Base-by-base conservation (phyloP, 1,140 invertebrate genomes). In the Calliphora vicina region DNA sequence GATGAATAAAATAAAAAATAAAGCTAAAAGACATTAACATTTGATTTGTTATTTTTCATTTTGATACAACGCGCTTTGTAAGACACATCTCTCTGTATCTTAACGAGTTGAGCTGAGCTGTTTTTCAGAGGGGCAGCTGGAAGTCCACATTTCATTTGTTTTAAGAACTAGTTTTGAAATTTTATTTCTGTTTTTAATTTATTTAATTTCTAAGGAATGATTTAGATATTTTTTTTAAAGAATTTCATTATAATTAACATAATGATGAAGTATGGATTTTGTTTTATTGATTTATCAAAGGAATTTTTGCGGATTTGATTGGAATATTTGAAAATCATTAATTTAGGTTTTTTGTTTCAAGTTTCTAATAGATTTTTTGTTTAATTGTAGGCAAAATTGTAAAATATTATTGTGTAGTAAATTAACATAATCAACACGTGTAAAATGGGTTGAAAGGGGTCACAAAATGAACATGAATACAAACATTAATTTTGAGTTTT, bases 1-100 rank as follows among this genome's bases (percentile, higher is more conserved):
- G 86, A 84, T 85, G 84, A 86, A 87, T 88, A 87, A 86, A 88
- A 89, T 88, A 17, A 57, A 57, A 57, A 57, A n/a, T n/a, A 57
- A 57, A 57, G 6, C 6, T n/a, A n/a, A 88, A 87, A 86, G 85
- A 88, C 88, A 88, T 88, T 26, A 88, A 87, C 86, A 87, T 88
- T 88, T 88, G 87, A 88, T 88, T 88, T 88, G 87, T 88, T 88
- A 88, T 88, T 88, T 88, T 89, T 88, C 87, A 88, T 88, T 88
- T 78, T 78, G 29, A 35, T 35, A 35, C 29, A 35, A 35, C 29
- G 8, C 29, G 29, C 29, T 35, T 35, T 8, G 29, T 23, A 78
- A 50, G 1, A 8, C 45, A 13, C 4, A 50, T 2, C 4, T 50
- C n/a, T 50, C 12, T 50, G 10, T 50, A 6, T 50, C 15, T 50